Conservation (phyloP, 2,113 vertebrate genomes). For the Myotis yumanensis region DNA sequence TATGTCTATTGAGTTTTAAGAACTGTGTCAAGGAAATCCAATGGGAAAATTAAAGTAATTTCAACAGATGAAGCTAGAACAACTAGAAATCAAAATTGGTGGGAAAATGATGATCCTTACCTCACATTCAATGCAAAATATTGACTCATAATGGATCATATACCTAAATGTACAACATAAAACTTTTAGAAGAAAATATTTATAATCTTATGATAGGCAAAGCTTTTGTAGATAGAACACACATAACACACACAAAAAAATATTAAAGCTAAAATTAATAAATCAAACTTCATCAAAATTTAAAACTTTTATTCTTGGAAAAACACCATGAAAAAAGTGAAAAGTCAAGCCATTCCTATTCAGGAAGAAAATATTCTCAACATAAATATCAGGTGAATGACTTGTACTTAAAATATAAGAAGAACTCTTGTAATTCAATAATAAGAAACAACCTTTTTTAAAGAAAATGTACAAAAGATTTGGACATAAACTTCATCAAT, state of each 20-base stretch:
- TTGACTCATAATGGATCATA: background rate
- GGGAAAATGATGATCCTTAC: background rate
- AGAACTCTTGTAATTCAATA: background rate
- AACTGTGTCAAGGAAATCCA: background rate
- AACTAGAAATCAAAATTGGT: background rate
- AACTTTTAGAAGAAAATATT: background rate
- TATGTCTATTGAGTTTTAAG: background rate
- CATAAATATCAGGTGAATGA: background rate
- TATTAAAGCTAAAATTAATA: background rate
- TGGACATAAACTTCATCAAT: background rate
- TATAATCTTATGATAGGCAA: background rate
- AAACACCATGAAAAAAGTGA: background rate
- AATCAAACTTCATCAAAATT: background rate
- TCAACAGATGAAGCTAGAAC: background rate
- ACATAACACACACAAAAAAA: background rate
- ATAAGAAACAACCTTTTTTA: background rate
- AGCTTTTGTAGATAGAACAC: background rate
- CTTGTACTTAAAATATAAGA: background rate
- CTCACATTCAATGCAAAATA: background rate
- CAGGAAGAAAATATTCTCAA: background rate
- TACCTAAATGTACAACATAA: background rate
- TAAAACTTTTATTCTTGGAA: background rate
- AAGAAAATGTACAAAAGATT: background rate
- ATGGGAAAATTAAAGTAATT: background rate
- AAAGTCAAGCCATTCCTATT: background rate